These are phyloP conservation scores for Clarias pachynema DNA, from an alignment of 2,797 vertebrate species.

Conservation along the genomic window DNA sequence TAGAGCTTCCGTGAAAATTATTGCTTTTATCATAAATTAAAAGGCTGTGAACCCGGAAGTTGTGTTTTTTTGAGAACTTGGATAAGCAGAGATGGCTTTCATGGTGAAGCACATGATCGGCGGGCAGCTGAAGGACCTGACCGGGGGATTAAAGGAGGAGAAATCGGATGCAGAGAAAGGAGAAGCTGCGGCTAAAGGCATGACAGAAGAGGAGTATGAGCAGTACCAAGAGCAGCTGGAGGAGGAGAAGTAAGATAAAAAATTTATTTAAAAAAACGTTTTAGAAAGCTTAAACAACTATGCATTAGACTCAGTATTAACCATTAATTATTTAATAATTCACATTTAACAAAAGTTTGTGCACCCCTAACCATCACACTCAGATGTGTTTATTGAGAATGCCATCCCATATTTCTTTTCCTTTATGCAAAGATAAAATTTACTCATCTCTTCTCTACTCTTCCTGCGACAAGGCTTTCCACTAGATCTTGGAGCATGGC, in stretches of 20 bases:
- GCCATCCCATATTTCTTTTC: background rate
- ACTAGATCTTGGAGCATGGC: background rate
- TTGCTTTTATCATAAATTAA: background rate
- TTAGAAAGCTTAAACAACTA: background rate
- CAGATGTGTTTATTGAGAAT: background rate
- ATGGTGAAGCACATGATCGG: conserved; percentile 98
- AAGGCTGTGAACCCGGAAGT: background rate
- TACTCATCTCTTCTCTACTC: background rate
- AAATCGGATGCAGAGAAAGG: conserved; percentile 88
- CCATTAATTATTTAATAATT: background rate
- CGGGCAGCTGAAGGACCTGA: conserved; percentile 95
- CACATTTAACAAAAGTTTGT: background rate
- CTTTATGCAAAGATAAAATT: no score
- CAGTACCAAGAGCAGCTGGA: conserved; percentile 96
- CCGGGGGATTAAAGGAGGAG: conserved; percentile 90
- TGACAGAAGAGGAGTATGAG: conserved; percentile 96
- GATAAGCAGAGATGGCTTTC: conserved; percentile 83
- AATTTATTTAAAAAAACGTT: background rate
- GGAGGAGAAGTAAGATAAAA: conserved; percentile 91
- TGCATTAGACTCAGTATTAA: background rate
- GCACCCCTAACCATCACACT: background rate
- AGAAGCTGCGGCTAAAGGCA: conserved; percentile 87
- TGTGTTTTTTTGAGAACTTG: conserved; percentile 8
- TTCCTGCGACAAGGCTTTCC: background rate
- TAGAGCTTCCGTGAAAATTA: background rate